Base-by-base conservation (phyloP, 1,140 invertebrate species). In the Leptinotarsa lineolata region DNA sequence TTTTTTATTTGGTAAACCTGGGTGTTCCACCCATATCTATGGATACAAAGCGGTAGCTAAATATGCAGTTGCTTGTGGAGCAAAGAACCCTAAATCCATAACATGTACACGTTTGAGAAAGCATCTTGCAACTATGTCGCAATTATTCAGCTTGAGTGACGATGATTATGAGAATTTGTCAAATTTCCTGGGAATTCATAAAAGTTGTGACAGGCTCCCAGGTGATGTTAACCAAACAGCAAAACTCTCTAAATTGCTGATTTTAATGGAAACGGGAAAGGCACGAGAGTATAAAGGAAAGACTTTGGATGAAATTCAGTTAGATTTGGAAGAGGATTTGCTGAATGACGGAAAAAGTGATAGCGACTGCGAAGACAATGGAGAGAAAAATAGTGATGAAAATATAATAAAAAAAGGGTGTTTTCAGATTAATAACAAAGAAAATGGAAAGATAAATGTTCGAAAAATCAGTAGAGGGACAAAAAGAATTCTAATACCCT, bases 121-220 rank as follows among this genome's bases (percentile, higher is more conserved):
- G 74, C 80, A 84, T 79, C 76, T 84, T 48, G 83, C 82, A 4
- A 4, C 3, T 4, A 24, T 24, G 22, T 24, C 22, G 83, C 83
- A 84, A 74, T 54, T 84, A 20, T 83, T 84, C 46, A 80, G 54
- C 65, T 76, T 83, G 74, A 72, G 72, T 39, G 80, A 83, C 71
- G 75, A 72, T 59, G 81, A 83, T n/a, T 72, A 83, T 11, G 82
- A 83, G 60, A 80, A 83, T 70, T 58, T 76, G 59, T 76, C 80
- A 73, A 79, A 54, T 45, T 84, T 82, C 69, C 82, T 83, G 83
- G 81, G 77, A 24, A 64, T 72, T 30, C 76, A 77, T 64, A 70
- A 61, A 61, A 58, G 44, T 16, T 74, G 63, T 11, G 74, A 74
- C 48, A 65, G 75, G 65, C 48, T 75, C 21, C 73, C 70, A 12